Percentiles rank a stretch among this genome's conserved stretches.
phyloP scores from a whole-genome alignment of 2,888 invertebrate species.

The Erynnis tages region DNA sequence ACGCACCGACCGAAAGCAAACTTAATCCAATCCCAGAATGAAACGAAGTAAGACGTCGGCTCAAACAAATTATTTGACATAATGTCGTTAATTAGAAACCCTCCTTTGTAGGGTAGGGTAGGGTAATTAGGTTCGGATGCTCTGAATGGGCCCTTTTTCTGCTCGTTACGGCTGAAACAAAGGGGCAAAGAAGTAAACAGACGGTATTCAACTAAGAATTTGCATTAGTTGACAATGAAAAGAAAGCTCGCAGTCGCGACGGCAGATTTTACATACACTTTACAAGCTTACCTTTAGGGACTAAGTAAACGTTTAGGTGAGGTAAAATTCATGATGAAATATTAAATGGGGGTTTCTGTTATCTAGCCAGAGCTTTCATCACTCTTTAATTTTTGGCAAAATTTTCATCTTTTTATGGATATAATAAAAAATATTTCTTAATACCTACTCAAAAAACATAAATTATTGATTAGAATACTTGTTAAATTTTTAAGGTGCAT shows the following conservation, averaged over 20 bases:
- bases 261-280: slow-evolving; percentile 5
- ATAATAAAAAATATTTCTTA: no score
- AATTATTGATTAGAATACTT: no score
- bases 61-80: slow-evolving; percentile 82
- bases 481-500: no score
- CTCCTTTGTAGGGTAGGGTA: slow-evolving; percentile 72
- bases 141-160: slow-evolving; percentile 80
- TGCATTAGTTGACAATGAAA: slow-evolving; percentile 65
- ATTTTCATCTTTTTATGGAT: no score
- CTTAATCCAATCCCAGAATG: slow-evolving; percentile 73
- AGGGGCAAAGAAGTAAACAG: slow-evolving; percentile 77
- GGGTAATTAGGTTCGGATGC: slow-evolving; percentile 79
- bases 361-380: no score
- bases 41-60: slow-evolving; percentile 69
- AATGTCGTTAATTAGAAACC: slow-evolving; percentile 81
- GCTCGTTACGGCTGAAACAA: slow-evolving; percentile 79
- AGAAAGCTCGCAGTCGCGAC: slow-evolving; percentile 28
- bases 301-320: background rate
- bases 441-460: no score
- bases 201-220: slow-evolving; percentile 70
- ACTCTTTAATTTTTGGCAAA: no score
- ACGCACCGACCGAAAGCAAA: slow-evolving; percentile 59
- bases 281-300: slow-evolving; percentile 12
- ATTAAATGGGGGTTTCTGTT: background rate
- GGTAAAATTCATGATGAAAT: background rate